Percentiles rank a stretch among this genome's conserved stretches.
phyloP scores from a whole-genome alignment of 2,888 invertebrate species.

The Metellina segmentata region DNA sequence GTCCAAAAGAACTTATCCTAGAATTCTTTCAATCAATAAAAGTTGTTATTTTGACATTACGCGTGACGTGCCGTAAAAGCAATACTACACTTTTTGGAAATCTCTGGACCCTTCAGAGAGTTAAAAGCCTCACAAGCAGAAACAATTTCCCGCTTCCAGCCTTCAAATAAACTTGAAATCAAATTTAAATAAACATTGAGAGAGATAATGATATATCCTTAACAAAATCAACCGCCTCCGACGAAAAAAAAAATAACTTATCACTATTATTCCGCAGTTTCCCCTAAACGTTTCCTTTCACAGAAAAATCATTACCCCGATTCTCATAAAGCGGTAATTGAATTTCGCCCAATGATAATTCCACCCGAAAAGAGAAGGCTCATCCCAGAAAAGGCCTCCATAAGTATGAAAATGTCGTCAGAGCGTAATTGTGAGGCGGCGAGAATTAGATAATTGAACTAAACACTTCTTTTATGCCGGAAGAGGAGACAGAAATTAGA shows the following conservation, averaged over 20 bases:
- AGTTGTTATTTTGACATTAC: too few relatives aligned
- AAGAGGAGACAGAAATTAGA: conserved; percentile 18
- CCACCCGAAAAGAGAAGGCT: conserved; percentile 17
- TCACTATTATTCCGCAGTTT: not conserved
- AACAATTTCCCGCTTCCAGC: not conserved
- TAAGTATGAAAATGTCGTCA: conserved; percentile 24
- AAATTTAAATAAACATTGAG: not conserved
- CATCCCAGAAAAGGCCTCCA: not conserved
- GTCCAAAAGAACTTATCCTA: too few relatives aligned
- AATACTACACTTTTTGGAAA: too few relatives aligned
- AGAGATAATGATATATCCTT: not conserved
- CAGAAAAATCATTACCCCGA: conserved; percentile 32
- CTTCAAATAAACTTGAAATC: not conserved
- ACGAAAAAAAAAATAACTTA: not conserved
- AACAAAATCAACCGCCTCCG: not conserved
- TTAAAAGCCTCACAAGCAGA: not conserved
- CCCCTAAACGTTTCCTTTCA: not conserved
- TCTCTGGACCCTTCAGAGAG: too few relatives aligned
- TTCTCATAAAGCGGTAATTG: conserved; percentile 54
- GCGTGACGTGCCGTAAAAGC: too few relatives aligned
- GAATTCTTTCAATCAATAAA: too few relatives aligned
- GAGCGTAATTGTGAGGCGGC: conserved; percentile 51
- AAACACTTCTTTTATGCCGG: conserved; percentile 54
- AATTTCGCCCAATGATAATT: conserved; percentile 56
- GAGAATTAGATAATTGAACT: conserved; percentile 73